Base-by-base conservation (phyloP, 2,888 invertebrate species). In the Athrips mouffetella region DNA sequence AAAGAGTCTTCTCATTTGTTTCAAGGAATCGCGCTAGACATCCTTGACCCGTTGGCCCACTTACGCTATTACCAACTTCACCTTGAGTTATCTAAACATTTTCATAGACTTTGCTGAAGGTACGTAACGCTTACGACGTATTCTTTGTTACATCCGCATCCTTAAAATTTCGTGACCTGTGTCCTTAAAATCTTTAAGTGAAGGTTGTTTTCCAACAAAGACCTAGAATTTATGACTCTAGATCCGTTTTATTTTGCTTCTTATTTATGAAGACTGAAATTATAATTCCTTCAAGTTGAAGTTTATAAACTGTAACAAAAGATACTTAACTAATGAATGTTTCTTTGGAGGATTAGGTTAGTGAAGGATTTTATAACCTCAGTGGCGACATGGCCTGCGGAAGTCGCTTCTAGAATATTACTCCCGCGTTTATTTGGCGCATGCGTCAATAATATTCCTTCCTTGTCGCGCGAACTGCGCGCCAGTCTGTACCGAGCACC, bases 351-450 rank as follows among this genome's bases (percentile, higher is more conserved):
- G 20, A 7, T 8, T 37, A 2, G 7, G 18, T 37, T 20, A n/a
- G 10, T 37, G 10, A 20, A 37, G 18, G 20, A 18, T 20, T 20
- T 18, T 7, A 15, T 37, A 16, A 2, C 37, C 10, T n/a, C 27
- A 27, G 11, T 41, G 41, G 15, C 25, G 16, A 27, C 41, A 23
- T 23, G 23, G 13, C 23, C 6, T 13, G 65, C 67, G 69, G 73
- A 74, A 70, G 69, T 65, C 62, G 66, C 67, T 81, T 85, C 82
- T 84, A 84, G 83, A 81, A 80, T 62, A 61, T 64, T 59, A 71
- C 86, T 82, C 85, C 83, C 83, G 83, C 84, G 76, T 76, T 76
- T 66, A 60, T 56, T 60, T 52, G 45, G 76, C 87, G 86, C 87
- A 85, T 85, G 86, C 86, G 85, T 31, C 69, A 52, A 40, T 58